Conservation (phyloP, 2,797 vertebrate species). For the Sphenopsis melanotis region DNA sequence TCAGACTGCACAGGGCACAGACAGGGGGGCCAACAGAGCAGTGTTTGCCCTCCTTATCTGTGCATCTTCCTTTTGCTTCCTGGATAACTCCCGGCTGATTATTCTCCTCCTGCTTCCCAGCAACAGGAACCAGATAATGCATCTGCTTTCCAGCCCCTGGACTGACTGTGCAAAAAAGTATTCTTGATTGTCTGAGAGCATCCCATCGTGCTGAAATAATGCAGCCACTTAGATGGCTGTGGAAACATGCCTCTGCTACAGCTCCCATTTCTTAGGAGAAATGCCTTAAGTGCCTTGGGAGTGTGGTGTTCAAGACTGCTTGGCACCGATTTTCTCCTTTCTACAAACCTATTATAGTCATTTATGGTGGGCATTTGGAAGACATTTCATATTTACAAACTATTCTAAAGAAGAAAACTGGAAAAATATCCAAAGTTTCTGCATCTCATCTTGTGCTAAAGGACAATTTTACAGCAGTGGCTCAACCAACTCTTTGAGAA, state of each 20-base stretch:
- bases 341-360: background rate
- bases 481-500: background rate
- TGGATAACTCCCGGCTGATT: background rate
- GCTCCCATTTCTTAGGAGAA: background rate
- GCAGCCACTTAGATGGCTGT: background rate
- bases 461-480: background rate
- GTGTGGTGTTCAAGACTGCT: background rate
- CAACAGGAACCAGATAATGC: conserved; percentile 9
- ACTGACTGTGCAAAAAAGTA: background rate
- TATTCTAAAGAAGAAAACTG: background rate
- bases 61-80: background rate
- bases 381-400: background rate
- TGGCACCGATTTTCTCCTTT: background rate
- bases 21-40: background rate
- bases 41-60: background rate
- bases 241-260: background rate
- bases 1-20: background rate
- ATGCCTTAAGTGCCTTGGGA: background rate
- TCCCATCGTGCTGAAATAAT: background rate
- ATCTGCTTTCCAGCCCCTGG: background rate
- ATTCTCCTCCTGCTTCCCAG: background rate
- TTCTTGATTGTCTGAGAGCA: conserved; percentile 3
- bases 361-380: background rate
- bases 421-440: background rate
- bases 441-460: background rate